phyloP scores from a whole-genome alignment of 92 coral and sea anemone genomes.

The Epizoanthus scotinus region DNA sequence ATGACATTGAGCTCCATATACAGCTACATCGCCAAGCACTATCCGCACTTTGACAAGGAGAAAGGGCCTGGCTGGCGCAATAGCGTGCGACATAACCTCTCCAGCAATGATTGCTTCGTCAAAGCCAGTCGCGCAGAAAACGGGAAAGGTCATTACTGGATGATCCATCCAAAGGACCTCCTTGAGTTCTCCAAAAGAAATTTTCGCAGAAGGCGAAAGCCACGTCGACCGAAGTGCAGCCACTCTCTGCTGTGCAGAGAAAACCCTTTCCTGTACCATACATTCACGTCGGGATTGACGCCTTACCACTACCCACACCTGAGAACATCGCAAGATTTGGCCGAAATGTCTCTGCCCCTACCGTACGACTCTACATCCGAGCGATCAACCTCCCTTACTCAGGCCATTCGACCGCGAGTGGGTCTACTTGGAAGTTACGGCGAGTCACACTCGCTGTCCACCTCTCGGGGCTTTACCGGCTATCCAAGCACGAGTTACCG shows the following conservation, averaged over 20 bases:
- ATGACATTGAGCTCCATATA: constrained; percentile 98
- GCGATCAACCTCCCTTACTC: constrained; percentile 42
- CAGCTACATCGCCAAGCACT: constrained; percentile 88
- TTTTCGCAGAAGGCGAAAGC: constrained; percentile 91
- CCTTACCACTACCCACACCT: constrained; percentile 61
- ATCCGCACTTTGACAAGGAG: constrained; percentile 95
- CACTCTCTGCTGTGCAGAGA: constrained; percentile 78
- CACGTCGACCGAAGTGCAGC: constrained; percentile 92
- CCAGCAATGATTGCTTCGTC: constrained; percentile 98
- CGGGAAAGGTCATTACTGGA: constrained; percentile 99
- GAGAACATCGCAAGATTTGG: constrained; percentile 47
- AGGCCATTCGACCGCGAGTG: constrained; percentile 47
- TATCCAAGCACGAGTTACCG: constrained; percentile 27
- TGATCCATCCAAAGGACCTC: constrained; percentile 97
- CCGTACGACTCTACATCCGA: constrained; percentile 46
- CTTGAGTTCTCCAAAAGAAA: constrained; percentile 98
- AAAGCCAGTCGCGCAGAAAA: constrained; percentile 99
- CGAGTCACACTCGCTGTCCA: not conserved
- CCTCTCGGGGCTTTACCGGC: constrained; percentile 15
- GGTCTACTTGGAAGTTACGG: constrained; percentile 23
- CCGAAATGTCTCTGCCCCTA: constrained; percentile 52
- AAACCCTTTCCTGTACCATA: constrained; percentile 57
- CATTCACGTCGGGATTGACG: constrained; percentile 46
- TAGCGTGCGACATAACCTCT: constrained; percentile 95
- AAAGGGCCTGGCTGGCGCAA: constrained; percentile 99